These are phyloP conservation scores for Drosophila subsilvestris DNA, from an alignment of 2,888 invertebrate genomes.

Conservation along the genomic window DNA sequence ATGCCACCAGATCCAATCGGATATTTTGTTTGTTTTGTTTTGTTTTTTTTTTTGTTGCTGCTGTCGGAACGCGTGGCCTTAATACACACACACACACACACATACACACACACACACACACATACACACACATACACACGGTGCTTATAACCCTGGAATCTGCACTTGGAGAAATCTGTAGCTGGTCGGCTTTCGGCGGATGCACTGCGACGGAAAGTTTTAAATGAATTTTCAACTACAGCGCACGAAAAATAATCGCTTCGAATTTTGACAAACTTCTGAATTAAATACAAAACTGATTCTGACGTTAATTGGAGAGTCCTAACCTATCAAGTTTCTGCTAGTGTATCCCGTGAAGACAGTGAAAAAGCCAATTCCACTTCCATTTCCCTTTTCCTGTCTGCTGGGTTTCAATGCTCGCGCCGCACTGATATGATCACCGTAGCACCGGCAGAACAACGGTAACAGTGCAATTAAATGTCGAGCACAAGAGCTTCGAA, in stretches of 20 bases:
- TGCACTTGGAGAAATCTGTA: background rate
- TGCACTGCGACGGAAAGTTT: conserved; percentile 5
- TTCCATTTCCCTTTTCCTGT: background rate
- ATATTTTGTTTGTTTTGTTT: background rate
- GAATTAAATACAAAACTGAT: conserved; percentile 14
- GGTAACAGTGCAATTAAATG: background rate
- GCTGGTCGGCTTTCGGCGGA: background rate
- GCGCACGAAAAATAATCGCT: background rate
- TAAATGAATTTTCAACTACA: background rate
- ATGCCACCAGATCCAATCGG: background rate
- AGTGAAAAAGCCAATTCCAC: background rate
- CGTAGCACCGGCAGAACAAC: background rate
- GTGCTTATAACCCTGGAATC: background rate
- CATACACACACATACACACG: background rate
- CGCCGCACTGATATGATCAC: background rate
- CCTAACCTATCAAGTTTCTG: background rate
- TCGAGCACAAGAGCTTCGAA: background rate
- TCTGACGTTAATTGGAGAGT: conserved; percentile 3
- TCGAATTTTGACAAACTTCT: conserved; percentile 28
- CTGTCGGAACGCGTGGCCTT: conserved; percentile 1
- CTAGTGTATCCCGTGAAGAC: background rate
- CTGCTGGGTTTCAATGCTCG: background rate
- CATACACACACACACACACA: background rate
- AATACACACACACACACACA: conserved; percentile 12
- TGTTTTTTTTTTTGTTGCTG: conserved; percentile 4